Evolutionary conservation across 2,888 invertebrate genomes (phyloP).

Genomic region (Anaspis maculata): DNA sequence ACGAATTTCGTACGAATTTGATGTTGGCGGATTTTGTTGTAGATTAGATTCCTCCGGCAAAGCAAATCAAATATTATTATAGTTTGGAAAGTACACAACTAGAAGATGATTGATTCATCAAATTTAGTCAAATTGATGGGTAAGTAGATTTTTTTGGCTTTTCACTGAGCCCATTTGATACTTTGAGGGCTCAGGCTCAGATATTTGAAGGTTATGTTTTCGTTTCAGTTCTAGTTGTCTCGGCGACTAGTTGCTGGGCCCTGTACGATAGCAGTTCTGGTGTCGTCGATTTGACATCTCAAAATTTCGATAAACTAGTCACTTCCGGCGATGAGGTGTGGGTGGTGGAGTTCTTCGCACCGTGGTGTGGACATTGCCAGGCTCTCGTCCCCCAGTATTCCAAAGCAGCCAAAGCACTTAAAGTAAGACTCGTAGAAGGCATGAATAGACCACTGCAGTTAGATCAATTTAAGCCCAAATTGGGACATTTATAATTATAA

Average conservation of each 20-base stretch:
- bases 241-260: constrained; percentile 38
- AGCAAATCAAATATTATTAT: too few relatives aligned
- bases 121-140: too few relatives aligned
- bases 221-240: too few relatives aligned
- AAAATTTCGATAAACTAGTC: constrained; percentile 81
- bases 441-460: too few relatives aligned
- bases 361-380: constrained; percentile 94
- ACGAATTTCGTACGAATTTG: too few relatives aligned
- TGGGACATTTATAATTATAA: too few relatives aligned
- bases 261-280: constrained; percentile 64
- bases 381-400: constrained; percentile 86
- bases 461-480: too few relatives aligned
- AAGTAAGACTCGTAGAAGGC: constrained; percentile 50
- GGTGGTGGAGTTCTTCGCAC: constrained; percentile 95
- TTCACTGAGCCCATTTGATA: constrained; percentile 5
- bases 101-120: too few relatives aligned
- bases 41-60: too few relatives aligned
- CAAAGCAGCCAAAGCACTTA: constrained; percentile 86
- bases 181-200: not conserved
- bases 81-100: too few relatives aligned
- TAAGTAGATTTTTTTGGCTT: too few relatives aligned
- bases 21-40: constrained; percentile 2
- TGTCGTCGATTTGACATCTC: constrained; percentile 78
- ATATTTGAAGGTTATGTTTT: not conserved
- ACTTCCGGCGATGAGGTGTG: constrained; percentile 78